Base-by-base conservation (phyloP, 2,797 vertebrate genomes). In the Bucorvus abyssinicus region DNA sequence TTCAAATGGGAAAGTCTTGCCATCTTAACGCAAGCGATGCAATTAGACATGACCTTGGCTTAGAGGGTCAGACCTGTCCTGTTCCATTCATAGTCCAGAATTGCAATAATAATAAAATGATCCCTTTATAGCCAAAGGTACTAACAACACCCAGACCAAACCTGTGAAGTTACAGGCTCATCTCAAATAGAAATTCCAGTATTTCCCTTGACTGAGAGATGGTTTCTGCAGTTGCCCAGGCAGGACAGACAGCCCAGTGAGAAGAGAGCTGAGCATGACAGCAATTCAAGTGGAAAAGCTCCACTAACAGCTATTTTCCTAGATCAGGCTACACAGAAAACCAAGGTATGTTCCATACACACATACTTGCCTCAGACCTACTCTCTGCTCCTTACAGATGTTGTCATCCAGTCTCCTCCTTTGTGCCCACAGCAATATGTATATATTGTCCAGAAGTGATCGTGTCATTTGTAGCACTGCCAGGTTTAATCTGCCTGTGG, bases 401-500 rank as follows among this genome's bases (percentile, higher is more conserved):
- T 47, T 64, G 50, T 38, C 20, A 73, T 57, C 18, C 50, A 61
- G 26, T 29, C 26, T 60, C 45, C 32, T 60, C 26, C 57, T 60
- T 50, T 42, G 26, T 55, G 29, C 49, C 40, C 45, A 53, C 30
- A 61, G n/a, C 30, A 69, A 42, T 36, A 78, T 13, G 14, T 38
- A 15, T 15, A 53, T 18, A 20, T 22, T 50, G 24, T 40, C 14
- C 59, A 87, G 23, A 40, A 84, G 14, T 20, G 29, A 55, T 16
- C 0, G 0, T 5, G 19, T 20, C 36, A 22, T 70, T 45, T 57
- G 55, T 57, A 73, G 34, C 19, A 29, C 32, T 50, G 29, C 11
- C 67, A 68, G 87, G 22, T 9, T 79, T 24, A 68, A 60, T 71
- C 32, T 5, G 2, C 12, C 34, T 69, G 7, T 27, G 52, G 56